A percentile compares a stretch with the other conserved stretches of the same genome.
Conservation (phyloP, 2,888 invertebrate species). For the Petrolisthes cinctipes region DNA sequence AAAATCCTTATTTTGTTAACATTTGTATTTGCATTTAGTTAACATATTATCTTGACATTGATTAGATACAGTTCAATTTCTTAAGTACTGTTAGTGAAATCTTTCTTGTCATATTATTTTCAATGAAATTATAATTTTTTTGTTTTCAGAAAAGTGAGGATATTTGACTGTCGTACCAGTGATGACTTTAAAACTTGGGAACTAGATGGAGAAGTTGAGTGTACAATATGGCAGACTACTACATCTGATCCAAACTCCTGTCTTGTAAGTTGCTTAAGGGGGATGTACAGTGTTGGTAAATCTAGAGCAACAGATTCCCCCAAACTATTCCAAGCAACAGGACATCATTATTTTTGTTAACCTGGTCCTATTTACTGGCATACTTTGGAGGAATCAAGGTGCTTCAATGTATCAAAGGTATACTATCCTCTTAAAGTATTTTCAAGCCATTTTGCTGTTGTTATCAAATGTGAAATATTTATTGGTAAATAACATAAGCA, state of each 20-base stretch:
- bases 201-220: slow-evolving; percentile 86
- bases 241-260: slow-evolving; percentile 79
- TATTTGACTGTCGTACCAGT: slow-evolving; percentile 83
- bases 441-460: too few species aligned
- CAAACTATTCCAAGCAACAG: too few species aligned
- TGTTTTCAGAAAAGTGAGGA: slow-evolving; percentile 75
- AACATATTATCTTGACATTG: too few species aligned
- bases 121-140: background rate
- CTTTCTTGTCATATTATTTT: background rate
- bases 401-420: too few species aligned
- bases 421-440: too few species aligned
- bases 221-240: slow-evolving; percentile 85
- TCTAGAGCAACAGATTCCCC: background rate
- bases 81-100: too few species aligned
- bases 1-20: background rate
- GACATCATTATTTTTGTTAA: too few species aligned
- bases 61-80: too few species aligned
- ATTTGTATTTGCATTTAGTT: background rate
- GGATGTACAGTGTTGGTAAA: background rate
- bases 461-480: too few species aligned
- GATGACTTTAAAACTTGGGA: slow-evolving; percentile 79
- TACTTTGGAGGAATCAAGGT: too few species aligned
- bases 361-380: too few species aligned
- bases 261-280: slow-evolving; percentile 74
- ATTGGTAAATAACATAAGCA: too few species aligned